Conservation (phyloP, 2,797 vertebrate genomes). For the Bradypus variegatus region DNA sequence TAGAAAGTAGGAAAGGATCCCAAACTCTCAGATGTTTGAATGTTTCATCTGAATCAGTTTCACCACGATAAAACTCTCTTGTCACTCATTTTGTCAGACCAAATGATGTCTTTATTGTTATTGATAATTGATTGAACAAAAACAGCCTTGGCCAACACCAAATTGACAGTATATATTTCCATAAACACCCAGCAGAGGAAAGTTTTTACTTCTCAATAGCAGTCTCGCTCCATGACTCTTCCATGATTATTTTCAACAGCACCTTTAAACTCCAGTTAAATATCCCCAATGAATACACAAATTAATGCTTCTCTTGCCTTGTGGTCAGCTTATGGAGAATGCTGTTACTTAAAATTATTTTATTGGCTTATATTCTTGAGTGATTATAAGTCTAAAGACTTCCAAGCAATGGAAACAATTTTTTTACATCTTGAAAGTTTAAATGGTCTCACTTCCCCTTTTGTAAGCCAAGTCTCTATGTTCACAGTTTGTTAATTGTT, state of each 20-base stretch:
- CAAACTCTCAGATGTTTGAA: neutral
- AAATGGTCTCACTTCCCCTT: neutral
- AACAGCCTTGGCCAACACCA: neutral
- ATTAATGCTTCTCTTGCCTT: neutral
- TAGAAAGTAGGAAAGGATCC: neutral
- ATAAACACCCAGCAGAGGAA: neutral
- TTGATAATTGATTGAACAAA: neutral
- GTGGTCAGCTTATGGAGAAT: neutral
- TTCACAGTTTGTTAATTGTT: neutral
- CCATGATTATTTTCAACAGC: neutral
- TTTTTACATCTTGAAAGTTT: neutral
- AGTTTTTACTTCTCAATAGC: neutral
- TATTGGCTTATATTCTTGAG: neutral
- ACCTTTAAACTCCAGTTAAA: neutral
- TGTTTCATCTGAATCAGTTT: conserved; percentile 14
- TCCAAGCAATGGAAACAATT: neutral
- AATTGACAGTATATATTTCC: neutral
- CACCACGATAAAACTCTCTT: neutral
- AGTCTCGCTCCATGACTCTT: neutral
- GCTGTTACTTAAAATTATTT: neutral
- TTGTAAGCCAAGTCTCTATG: neutral
- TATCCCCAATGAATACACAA: neutral
- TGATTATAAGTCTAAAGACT: neutral
- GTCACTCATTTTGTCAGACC: neutral
- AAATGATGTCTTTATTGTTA: conserved; percentile 16